Evolutionary conservation across 1,140 invertebrate species (phyloP), one percentile per base, ranked within the genome.

Genomic region (Magallana angulata): DNA sequence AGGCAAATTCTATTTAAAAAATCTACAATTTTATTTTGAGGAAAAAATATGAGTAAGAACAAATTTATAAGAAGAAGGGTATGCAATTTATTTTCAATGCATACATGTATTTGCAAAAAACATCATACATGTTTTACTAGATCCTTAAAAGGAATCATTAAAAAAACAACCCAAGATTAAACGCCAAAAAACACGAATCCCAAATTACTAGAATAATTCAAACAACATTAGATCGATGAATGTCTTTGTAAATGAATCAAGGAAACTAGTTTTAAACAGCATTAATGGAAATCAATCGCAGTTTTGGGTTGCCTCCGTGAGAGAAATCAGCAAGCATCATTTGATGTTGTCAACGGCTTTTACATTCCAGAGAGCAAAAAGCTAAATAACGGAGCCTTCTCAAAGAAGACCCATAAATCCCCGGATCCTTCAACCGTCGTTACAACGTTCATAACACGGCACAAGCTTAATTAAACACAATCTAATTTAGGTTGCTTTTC

Each of bases 231-330:
- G 36, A 76, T 76, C 68, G 68, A 76, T 76, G 68, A 24, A 7
- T 76, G 68, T 76, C 68, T 76, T 76, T 76, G 68, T 76, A 76
- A 76, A 76, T 76, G 68, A 76, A 76, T 76, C 68, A 76, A 30
- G 68, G 68, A 76, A 76, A 76, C 68, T 76, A 76, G 30, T 76
- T 76, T 76, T 76, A 76, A 76, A 76, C 24, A 76, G 68, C 68
- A 76, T 76, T 76, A 76, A 76, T 76, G 68, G 68, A 76, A 76
- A 76, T 76, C 68, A 76, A 76, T 76, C 18, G 68, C 68, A 24
- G 68, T 36, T 76, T 76, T 76, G 24, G 68, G 68, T 76, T 76
- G 68, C 6, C 36, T 76, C 68, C 9, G 68, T 30, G 24, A 76
- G 24, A 36, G 68, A 76, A 30, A 18, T 30, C 36, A 76, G 68